Evolutionary conservation across 2,888 invertebrate genomes (phyloP), one percentile per base, ranked within the genome.

Genomic region (Caenorhabditis doughertyi): DNA sequence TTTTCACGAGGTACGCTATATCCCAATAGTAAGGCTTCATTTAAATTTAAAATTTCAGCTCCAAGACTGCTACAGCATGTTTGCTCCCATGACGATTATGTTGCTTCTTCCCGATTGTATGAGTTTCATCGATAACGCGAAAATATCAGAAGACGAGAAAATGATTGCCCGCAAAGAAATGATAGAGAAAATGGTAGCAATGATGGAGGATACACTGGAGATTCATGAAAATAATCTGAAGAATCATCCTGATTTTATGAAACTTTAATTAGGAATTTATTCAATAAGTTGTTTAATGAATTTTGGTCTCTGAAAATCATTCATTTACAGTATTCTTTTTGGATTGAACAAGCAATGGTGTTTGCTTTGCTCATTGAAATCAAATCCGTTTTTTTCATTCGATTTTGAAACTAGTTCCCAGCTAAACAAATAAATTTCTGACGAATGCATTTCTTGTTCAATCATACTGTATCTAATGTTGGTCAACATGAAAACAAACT

Each of bases 1-100:
- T 3, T 55, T 55, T 23, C 3, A 68, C 32, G 42, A 68, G 21
- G 55, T 55, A 11, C 3, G 42, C 42, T 16, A 42, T 13, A 11
- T 42, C 3, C 3, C 3, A 42, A 35, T 23, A 21, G 5, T 9
- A 11, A 25, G 7, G 2, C 21, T 11, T 32, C 18, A 27, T 27
- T 7, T n/a, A 32, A 39, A 18, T 2, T 7, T 42, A 4, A 7
- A 7, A 32, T 58, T 76, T 9, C 67, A 76, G 76, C 27, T 76
- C n/a, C 13, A 47, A 21, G 76, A 76, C 35, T 29, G 21, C 29
- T 76, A 67, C 56, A 11, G 39, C 13, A n/a, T 77, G 23, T 42
- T 23, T 9, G 25, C 49, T 21, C 76, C 76, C 7, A 32, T 60
- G 39, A 51, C 47, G 39, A 39, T 67, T n/a, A 58, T 58, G 58